Conservation (phyloP, 1,140 invertebrate genomes). For the Eubasilissa regina region DNA sequence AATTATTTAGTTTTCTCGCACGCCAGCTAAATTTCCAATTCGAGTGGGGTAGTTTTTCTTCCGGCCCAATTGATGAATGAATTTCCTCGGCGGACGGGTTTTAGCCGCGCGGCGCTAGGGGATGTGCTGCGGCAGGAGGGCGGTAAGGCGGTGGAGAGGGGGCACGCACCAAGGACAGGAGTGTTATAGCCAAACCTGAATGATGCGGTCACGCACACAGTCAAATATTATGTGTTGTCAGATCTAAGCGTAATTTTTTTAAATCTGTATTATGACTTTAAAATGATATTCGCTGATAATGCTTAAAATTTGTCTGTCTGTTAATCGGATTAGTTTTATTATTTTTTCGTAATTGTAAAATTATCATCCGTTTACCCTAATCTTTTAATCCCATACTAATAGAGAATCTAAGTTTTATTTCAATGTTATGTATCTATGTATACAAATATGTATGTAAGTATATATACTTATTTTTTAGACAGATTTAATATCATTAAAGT, state of each 20-base stretch:
- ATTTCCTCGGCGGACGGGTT: constrained; percentile 50
- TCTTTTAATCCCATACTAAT: too few species aligned
- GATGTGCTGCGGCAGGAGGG: not conserved
- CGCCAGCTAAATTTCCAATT: not conserved
- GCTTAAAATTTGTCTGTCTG: too few species aligned
- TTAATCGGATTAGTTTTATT: too few species aligned
- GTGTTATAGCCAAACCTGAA: constrained; percentile 46
- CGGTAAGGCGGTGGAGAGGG: constrained; percentile 6
- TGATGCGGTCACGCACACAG: constrained; percentile 49
- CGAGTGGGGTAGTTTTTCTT: not conserved
- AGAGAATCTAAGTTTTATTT: too few species aligned
- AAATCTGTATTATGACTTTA: not conserved
- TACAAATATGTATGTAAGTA: too few species aligned
- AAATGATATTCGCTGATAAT: not conserved
- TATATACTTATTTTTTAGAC: too few species aligned
- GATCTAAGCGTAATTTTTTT: not conserved
- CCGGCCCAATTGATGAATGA: constrained; percentile 55
- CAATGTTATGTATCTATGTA: too few species aligned
- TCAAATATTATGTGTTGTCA: constrained; percentile 21
- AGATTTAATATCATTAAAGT: too few species aligned
- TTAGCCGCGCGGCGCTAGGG: not conserved
- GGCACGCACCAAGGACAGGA: constrained; percentile 51
- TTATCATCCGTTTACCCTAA: too few species aligned
- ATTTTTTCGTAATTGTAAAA: too few species aligned
- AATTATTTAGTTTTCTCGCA: too few species aligned